phyloP scores from a whole-genome alignment of 2,113 vertebrate species.

The Phalacrocorax brasilianus region DNA sequence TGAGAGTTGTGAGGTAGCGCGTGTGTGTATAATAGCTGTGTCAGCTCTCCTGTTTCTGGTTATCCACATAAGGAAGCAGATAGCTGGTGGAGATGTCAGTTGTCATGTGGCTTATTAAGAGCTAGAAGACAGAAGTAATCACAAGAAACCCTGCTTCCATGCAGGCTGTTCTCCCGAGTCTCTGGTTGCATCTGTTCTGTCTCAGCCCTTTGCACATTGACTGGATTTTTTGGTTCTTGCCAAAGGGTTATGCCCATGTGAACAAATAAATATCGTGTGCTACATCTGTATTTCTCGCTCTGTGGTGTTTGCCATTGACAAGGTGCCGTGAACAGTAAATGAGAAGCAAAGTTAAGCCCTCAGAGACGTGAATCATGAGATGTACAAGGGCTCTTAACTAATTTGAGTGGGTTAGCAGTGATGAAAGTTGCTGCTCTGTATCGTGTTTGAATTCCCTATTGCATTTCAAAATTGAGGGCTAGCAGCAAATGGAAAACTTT shows the following conservation, averaged over 20 bases:
- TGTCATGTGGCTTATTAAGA: conserved; percentile 27
- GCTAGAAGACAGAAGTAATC: conserved; percentile 23
- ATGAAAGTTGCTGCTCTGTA: not conserved
- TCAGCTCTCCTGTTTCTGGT: conserved; percentile 7
- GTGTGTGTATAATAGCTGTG: not conserved
- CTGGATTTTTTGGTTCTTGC: not conserved
- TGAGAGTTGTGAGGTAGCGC: not conserved
- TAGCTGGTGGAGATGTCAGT: conserved; percentile 24
- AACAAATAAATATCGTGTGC: not conserved
- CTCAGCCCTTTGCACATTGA: not conserved
- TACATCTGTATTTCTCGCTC: not conserved
- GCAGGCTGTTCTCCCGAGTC: not conserved
- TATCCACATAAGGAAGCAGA: conserved; percentile 9
- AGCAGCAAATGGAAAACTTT: not conserved
- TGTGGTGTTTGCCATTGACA: not conserved
- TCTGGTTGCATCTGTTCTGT: not conserved
- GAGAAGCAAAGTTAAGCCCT: not conserved
- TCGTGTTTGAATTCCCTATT: not conserved
- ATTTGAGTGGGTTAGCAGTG: not conserved
- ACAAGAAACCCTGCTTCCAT: not conserved
- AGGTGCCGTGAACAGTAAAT: not conserved
- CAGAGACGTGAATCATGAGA: not conserved
- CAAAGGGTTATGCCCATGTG: not conserved
- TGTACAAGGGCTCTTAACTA: not conserved
- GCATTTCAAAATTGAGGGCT: not conserved